These are phyloP conservation scores for Vulpes ferrilata DNA, from an alignment of 2,113 vertebrate species.

Conservation along the genomic window DNA sequence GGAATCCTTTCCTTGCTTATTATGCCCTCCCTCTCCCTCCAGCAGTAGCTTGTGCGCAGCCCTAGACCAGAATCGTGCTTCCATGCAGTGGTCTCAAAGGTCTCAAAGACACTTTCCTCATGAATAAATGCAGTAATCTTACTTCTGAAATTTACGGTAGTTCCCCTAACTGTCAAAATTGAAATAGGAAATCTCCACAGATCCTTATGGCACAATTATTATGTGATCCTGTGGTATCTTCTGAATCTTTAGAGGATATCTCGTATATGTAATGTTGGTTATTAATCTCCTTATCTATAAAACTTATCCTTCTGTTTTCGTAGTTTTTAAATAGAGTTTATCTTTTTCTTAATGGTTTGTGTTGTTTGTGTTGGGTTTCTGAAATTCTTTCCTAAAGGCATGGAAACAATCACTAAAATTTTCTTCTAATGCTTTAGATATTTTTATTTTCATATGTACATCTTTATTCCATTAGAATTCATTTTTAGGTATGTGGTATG, in stretches of 20 bases:
- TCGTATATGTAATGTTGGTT: not conserved
- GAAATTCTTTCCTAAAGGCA: not conserved
- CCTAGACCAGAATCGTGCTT: not conserved
- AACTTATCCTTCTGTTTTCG: not conserved
- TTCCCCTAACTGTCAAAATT: not conserved
- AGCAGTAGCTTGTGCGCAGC: not conserved
- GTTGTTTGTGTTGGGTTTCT: not conserved
- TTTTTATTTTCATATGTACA: not conserved
- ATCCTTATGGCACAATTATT: not conserved
- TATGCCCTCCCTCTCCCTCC: fast-evolving
- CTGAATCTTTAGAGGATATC: not conserved
- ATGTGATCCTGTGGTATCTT: not conserved
- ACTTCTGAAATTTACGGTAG: not conserved
- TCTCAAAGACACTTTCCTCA: not conserved
- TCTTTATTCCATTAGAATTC: not conserved
- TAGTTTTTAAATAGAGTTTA: not conserved
- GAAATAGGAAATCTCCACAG: not conserved
- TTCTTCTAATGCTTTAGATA: not conserved
- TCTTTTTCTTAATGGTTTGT: not conserved
- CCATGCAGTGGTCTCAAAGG: not conserved
- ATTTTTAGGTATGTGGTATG: not conserved
- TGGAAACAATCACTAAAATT: too few relatives aligned
- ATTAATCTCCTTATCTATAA: not conserved
- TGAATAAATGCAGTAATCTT: not conserved
- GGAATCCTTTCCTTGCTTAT: not conserved